Conservation (phyloP, 2,888 invertebrate genomes). For the Merodon equestris region DNA sequence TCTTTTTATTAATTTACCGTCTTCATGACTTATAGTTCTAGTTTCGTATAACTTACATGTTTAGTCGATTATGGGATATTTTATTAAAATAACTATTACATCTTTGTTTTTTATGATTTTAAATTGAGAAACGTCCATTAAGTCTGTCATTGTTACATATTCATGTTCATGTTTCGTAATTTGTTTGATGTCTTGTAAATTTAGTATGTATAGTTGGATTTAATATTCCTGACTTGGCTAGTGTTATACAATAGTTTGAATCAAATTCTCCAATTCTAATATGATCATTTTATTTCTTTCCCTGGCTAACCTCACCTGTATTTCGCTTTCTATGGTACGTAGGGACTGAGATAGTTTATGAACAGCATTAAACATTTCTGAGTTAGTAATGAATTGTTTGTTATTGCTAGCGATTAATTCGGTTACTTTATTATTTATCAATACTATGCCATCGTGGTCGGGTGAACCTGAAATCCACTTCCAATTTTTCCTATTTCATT, state of each 20-base stretch:
- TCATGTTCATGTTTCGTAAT: constrained; percentile 20
- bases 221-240: constrained; percentile 1
- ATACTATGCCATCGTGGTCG: too few relatives aligned
- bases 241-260: constrained; percentile 14
- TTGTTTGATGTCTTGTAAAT: background rate
- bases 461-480: constrained; percentile 27
- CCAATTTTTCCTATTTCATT: constrained; percentile 12
- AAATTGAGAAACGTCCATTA: too few relatives aligned
- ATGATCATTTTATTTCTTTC: constrained; percentile 18
- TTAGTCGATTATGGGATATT: background rate
- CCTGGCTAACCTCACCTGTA: background rate
- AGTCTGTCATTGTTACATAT: constrained; percentile 7
- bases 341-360: background rate
- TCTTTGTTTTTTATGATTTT: too few relatives aligned
- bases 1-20: constrained; percentile 33
- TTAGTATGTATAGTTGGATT: constrained; percentile 10
- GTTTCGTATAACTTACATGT: constrained; percentile 17
- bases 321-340: background rate
- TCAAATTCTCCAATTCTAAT: constrained; percentile 12
- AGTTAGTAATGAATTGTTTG: constrained; percentile 3
- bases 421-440: constrained; percentile 28
- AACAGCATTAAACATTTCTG: constrained; percentile 4
- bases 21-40: constrained; percentile 14
- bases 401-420: constrained; percentile 17
- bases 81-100: too few relatives aligned